Conservation (phyloP, 2,888 invertebrate genomes). For the Cataglyphis rosenhaueri region DNA sequence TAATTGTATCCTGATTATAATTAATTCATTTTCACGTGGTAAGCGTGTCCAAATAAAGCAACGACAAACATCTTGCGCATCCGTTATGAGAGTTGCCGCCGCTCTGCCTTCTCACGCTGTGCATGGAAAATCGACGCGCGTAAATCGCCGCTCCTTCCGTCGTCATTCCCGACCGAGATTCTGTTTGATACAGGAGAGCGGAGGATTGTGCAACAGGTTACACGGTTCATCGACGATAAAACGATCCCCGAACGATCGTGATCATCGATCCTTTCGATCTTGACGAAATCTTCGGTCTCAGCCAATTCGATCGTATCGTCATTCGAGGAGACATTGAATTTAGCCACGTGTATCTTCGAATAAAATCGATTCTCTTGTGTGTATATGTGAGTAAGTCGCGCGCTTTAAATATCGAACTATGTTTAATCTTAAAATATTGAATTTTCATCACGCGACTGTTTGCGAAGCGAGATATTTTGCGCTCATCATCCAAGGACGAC, state of each 20-base stretch:
- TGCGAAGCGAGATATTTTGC: neutral
- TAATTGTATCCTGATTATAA: neutral
- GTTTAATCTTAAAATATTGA: neutral
- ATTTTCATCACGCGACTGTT: neutral
- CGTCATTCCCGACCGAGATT: conserved; percentile 51
- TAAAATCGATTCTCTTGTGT: neutral
- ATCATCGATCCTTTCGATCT: conserved; percentile 55
- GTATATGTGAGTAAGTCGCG: neutral
- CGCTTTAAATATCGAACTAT: neutral
- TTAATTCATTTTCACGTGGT: neutral
- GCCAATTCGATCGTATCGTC: neutral
- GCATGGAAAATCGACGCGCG: conserved; percentile 10
- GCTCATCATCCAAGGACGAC: neutral
- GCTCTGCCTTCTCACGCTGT: conserved; percentile 19
- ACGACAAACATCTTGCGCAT: neutral
- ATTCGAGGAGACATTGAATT: neutral
- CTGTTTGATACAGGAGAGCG: conserved; percentile 43
- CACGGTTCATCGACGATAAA: conserved; percentile 66
- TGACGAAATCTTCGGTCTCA: conserved; percentile 2
- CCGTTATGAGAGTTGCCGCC: conserved; percentile 2
- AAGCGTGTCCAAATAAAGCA: neutral
- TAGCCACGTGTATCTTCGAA: neutral
- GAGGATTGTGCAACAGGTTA: conserved; percentile 67
- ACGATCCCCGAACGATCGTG: conserved; percentile 61
- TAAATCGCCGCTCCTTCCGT: conserved; percentile 23